These are phyloP conservation scores for Atrichornis clamosus DNA, from an alignment of 2,113 vertebrate species.

Conservation along the genomic window DNA sequence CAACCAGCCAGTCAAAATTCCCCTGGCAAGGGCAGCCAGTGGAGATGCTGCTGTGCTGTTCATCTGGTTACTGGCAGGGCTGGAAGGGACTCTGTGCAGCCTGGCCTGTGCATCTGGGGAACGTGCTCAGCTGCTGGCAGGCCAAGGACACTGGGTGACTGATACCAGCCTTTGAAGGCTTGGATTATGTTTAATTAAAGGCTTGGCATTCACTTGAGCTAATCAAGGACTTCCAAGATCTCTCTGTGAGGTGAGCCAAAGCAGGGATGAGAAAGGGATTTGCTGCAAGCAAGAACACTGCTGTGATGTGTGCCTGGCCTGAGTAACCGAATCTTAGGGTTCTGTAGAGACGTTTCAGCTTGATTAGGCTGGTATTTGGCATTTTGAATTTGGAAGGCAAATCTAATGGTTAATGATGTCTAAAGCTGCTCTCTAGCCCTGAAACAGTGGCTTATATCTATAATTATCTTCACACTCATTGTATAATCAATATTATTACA, in stretches of 20 bases:
- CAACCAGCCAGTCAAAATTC: background rate
- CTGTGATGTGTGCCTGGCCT: background rate
- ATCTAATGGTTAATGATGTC: background rate
- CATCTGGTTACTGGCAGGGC: background rate
- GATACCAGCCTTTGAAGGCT: background rate
- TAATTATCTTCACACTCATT: background rate
- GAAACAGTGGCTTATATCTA: background rate
- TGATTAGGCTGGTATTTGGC: background rate
- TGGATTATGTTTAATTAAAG: background rate
- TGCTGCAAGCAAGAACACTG: background rate
- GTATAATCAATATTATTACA: background rate
- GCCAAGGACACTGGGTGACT: background rate
- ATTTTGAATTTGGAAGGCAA: background rate
- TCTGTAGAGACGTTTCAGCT: background rate
- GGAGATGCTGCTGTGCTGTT: background rate
- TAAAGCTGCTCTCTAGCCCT: background rate
- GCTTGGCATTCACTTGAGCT: background rate
- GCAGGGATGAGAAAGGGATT: background rate
- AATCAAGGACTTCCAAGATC: background rate
- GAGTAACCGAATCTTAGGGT: background rate
- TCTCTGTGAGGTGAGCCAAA: background rate
- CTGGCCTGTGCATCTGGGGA: background rate
- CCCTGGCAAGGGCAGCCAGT: background rate
- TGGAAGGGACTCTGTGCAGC: background rate
- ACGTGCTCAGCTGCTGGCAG: rapidly evolving